Conservation (phyloP, 2,888 invertebrate species). For the Tromatobia lineatoria region DNA sequence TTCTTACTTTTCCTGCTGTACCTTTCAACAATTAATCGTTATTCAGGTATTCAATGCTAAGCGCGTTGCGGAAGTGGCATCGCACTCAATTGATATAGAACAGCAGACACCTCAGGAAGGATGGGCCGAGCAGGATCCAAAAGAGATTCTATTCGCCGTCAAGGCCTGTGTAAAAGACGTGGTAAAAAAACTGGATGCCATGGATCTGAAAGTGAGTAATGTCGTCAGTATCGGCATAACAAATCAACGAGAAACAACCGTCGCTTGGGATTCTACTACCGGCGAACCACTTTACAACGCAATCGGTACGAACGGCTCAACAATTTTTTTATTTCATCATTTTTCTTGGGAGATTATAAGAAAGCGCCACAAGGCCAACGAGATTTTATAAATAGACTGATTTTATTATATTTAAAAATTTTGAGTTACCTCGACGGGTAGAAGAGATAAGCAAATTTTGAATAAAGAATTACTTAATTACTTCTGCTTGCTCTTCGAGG, state of each 20-base stretch:
- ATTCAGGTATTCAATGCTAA: constrained; percentile 91
- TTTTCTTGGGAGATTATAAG: background rate
- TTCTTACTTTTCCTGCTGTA: background rate
- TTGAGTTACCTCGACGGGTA: background rate
- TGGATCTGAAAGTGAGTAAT: constrained; percentile 88
- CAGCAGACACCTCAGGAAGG: constrained; percentile 94
- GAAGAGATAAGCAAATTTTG: background rate
- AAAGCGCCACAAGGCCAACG: background rate
- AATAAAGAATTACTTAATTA: background rate
- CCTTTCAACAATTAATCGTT: background rate
- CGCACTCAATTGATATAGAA: constrained; percentile 93
- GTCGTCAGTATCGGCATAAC: constrained; percentile 96
- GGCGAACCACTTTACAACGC: constrained; percentile 98
- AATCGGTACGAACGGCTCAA: constrained; percentile 88
- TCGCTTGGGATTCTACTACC: constrained; percentile 97
- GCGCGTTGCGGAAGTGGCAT: constrained; percentile 92
- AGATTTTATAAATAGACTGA: background rate
- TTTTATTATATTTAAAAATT: background rate
- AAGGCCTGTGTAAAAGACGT: constrained; percentile 92
- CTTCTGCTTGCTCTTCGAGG: no score
- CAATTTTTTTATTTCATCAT: background rate
- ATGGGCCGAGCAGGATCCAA: constrained; percentile 97
- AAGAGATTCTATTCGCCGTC: constrained; percentile 93
- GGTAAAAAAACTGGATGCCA: constrained; percentile 87
- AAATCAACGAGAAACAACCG: constrained; percentile 98